Evolutionary conservation across 2,797 vertebrate species (phyloP).

Genomic region (Leptatherina wallacei): DNA sequence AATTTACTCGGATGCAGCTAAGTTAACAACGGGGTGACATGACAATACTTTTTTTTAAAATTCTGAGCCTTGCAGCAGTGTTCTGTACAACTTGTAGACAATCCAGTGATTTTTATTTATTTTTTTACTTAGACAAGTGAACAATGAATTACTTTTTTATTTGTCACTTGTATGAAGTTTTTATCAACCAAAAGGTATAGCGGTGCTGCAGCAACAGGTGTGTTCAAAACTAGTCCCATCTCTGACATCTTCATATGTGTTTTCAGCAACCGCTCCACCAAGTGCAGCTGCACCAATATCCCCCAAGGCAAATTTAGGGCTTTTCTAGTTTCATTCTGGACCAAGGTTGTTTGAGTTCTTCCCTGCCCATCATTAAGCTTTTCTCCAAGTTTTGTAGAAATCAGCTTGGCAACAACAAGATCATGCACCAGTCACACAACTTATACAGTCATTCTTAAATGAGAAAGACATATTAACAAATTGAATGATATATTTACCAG

Average conservation of each 20-base stretch:
- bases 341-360: background rate
- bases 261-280: background rate
- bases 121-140: no score
- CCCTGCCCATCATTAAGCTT: background rate
- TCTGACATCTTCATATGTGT: background rate
- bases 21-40: no score
- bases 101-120: no score
- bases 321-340: background rate
- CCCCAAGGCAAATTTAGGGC: no score
- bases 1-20: no score
- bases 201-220: no score
- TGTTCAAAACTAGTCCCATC: background rate
- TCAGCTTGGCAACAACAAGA: background rate
- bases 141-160: no score
- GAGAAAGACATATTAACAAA: background rate
- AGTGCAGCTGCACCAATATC: background rate
- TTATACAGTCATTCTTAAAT: background rate
- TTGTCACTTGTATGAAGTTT: no score
- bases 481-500: background rate
- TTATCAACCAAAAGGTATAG: no score
- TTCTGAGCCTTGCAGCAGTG: no score
- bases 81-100: no score
- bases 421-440: background rate
- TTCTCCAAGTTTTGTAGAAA: background rate
- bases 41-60: no score